These are phyloP conservation scores for Casuarius casuarius DNA, from an alignment of 2,113 vertebrate species.

Conservation along the genomic window DNA sequence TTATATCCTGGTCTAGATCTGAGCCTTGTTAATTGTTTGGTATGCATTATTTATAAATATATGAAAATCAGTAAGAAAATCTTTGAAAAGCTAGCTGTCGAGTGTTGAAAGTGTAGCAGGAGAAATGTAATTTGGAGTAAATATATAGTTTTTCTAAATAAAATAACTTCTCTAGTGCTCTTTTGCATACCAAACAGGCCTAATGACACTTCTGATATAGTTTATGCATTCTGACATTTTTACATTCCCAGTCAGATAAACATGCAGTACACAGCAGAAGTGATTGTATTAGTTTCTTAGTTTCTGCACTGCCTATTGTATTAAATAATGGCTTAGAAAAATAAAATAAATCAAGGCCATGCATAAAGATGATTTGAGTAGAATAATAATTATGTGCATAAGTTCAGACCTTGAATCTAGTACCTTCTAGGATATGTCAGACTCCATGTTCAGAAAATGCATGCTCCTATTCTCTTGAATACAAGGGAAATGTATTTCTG, in stretches of 20 bases:
- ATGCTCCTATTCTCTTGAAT: not conserved
- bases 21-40: not conserved
- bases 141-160: not conserved
- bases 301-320: conserved; percentile 43
- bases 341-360: conserved; percentile 55
- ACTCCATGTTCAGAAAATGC: not conserved
- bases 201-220: not conserved
- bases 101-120: not conserved
- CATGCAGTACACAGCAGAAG: not conserved
- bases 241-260: conserved; percentile 34
- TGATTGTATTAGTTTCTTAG: conserved; percentile 47
- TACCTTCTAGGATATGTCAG: not conserved
- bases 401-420: not conserved
- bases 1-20: not conserved
- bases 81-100: not conserved
- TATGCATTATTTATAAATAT: not conserved
- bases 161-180: not conserved
- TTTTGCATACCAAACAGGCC: conserved; percentile 3
- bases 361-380: conserved; percentile 44
- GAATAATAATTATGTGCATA: not conserved
- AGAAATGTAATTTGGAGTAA: not conserved
- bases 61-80: not conserved
- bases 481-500: not conserved
- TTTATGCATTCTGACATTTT: conserved; percentile 31
- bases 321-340: conserved; percentile 58